These are phyloP conservation scores for Agriotes lineatus DNA, from an alignment of 2,888 invertebrate species.

Conservation along the genomic window DNA sequence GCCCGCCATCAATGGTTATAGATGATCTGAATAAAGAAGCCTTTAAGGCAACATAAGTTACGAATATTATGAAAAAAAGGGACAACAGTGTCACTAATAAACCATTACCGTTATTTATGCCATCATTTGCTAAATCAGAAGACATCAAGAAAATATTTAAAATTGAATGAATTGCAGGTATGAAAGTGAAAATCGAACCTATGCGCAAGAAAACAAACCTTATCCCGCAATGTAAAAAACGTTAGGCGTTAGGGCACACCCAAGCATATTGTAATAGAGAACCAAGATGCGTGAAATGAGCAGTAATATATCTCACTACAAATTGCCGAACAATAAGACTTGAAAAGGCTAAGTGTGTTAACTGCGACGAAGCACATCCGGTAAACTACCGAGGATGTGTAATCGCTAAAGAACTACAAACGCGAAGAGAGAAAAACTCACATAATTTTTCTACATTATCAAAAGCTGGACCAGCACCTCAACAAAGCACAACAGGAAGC, in stretches of 20 bases:
- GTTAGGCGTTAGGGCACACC: conserved; percentile 27
- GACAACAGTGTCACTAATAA: conserved; percentile 18
- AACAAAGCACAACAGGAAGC: no score
- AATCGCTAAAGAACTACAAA: no score
- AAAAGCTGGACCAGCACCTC: no score
- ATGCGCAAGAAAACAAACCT: conserved; percentile 10
- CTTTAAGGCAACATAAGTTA: conserved; percentile 19
- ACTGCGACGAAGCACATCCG: no score
- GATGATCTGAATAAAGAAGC: conserved; percentile 12
- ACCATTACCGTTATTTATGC: conserved; percentile 22
- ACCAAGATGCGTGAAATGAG: conserved; percentile 37
- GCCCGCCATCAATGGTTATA: no score
- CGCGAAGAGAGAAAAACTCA: conserved; percentile 25
- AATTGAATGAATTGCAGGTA: conserved; percentile 22
- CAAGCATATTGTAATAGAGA: no score
- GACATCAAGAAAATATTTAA: conserved; percentile 19
- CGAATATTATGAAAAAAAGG: no score
- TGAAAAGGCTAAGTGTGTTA: conserved; percentile 43
- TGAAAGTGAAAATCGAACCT: conserved; percentile 37
- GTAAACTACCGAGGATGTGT: no score
- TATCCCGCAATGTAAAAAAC: conserved; percentile 43
- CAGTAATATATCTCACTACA: conserved; percentile 43
- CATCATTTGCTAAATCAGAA: conserved; percentile 30
- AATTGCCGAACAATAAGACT: conserved; percentile 42
- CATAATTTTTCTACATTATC: conserved; percentile 21